A percentile compares a stretch with the other conserved stretches of the same genome.
phyloP scores from a whole-genome alignment of 2,888 invertebrate species.

The Panopea generosa region DNA sequence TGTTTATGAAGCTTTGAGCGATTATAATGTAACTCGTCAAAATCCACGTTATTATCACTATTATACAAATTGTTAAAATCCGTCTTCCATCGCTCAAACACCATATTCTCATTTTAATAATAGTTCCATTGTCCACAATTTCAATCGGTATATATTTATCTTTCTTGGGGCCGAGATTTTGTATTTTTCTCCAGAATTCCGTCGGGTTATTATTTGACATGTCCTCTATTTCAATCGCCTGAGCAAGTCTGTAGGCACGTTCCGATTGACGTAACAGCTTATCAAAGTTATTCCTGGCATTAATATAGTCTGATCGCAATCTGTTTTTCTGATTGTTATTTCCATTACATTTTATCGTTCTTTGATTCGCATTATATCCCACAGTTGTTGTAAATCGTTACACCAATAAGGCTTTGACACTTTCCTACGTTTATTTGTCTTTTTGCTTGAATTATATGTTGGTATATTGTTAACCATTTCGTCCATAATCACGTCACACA shows the following conservation, averaged over 20 bases:
- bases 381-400: background rate
- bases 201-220: constrained; percentile 39
- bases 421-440: constrained; percentile 8
- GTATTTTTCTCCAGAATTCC: constrained; percentile 49
- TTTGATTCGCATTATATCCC: background rate
- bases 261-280: constrained; percentile 16
- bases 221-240: constrained; percentile 25
- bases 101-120: background rate
- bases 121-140: background rate
- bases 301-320: constrained; percentile 8
- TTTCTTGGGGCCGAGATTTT: constrained; percentile 28
- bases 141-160: constrained; percentile 1
- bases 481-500: background rate
- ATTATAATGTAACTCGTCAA: constrained; percentile 13
- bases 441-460: background rate
- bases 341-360: background rate
- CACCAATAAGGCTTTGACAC: constrained; percentile 15
- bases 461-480: background rate
- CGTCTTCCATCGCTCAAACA: constrained; percentile 1
- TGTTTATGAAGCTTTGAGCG: constrained; percentile 20
- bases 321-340: background rate
- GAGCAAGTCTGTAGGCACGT: constrained; percentile 6
- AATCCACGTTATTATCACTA: background rate
- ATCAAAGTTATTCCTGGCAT: constrained; percentile 16
- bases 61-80: constrained; percentile 19